A percentile compares a stretch with the other conserved stretches of the same genome.
phyloP scores from a whole-genome alignment of 1,140 invertebrate species.

The Holcopasites calliopsidis region DNA sequence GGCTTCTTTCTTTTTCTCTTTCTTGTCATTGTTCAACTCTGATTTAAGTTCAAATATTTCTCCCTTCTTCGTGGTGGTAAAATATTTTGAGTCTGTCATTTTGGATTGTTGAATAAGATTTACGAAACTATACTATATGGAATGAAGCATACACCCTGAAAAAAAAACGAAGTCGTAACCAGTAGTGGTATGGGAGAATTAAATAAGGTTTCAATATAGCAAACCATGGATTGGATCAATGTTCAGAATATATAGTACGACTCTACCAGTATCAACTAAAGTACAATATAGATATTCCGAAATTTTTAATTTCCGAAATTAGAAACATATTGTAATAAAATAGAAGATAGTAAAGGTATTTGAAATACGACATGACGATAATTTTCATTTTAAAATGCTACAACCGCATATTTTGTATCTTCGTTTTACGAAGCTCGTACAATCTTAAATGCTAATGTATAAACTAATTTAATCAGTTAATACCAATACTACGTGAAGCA shows the following conservation, averaged over 20 bases:
- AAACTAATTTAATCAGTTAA: not conserved
- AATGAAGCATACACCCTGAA: constrained; percentile 19
- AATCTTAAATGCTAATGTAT: not conserved
- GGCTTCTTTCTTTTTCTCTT: constrained; percentile 99
- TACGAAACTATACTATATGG: constrained; percentile 2
- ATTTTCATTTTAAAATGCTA: not conserved
- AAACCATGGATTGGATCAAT: constrained; percentile 55
- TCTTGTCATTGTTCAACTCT: constrained; percentile 99
- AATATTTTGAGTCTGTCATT: constrained; percentile 99
- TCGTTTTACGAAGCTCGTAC: not conserved
- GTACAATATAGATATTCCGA: not conserved
- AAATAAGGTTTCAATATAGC: constrained; percentile 56
- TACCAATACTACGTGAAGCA: not conserved
- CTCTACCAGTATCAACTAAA: constrained; percentile 37
- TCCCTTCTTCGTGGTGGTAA: constrained; percentile 99
- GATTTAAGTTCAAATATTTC: constrained; percentile 99
- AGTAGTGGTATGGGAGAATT: constrained; percentile 35
- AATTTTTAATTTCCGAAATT: not conserved
- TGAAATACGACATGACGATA: not conserved
- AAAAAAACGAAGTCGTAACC: constrained; percentile 4
- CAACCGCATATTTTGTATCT: not conserved
- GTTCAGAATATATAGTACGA: constrained; percentile 50
- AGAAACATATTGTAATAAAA: not conserved
- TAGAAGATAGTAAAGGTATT: not conserved
- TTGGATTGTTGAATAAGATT: constrained; percentile 57